These are phyloP conservation scores for Xiphorhynchus erythropygius DNA, from an alignment of 2,797 vertebrate genomes.

Conservation along the genomic window DNA sequence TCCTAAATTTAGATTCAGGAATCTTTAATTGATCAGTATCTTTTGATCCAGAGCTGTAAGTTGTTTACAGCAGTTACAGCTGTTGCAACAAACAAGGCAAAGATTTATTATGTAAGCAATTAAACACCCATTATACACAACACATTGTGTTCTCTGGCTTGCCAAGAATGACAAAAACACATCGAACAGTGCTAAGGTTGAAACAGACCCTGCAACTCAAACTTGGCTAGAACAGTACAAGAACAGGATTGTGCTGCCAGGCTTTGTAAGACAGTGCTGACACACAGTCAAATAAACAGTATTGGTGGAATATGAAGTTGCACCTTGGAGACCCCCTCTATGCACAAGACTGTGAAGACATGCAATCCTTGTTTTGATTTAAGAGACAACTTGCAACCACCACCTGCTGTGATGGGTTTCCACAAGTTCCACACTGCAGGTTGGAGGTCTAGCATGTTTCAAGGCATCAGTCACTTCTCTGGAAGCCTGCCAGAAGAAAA, in stretches of 20 bases:
- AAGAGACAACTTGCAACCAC: not conserved
- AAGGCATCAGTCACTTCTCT: not conserved
- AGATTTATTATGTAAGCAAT: slow-evolving; percentile 42
- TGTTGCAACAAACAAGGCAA: slow-evolving; percentile 24
- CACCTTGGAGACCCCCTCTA: not conserved
- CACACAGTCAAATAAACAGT: not conserved
- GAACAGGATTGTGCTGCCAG: not conserved
- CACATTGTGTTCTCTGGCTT: not conserved
- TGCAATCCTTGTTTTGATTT: not conserved
- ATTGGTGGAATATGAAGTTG: not conserved
- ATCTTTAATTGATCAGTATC: not conserved
- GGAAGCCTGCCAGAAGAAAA: not conserved
- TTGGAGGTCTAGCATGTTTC: not conserved
- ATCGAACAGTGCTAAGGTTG: not conserved
- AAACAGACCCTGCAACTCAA: not conserved
- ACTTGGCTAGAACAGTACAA: not conserved
- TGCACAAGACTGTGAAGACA: not conserved
- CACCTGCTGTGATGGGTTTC: slow-evolving; percentile 3
- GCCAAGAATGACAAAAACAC: not conserved
- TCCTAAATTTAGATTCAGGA: not conserved
- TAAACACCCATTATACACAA: not conserved
- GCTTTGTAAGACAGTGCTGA: not conserved
- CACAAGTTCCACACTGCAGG: not conserved
- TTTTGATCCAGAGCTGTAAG: not conserved
- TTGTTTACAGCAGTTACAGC: slow-evolving; percentile 1